These are phyloP conservation scores for Heterochromis multidens DNA, from an alignment of 2,113 vertebrate genomes.

Conservation along the genomic window DNA sequence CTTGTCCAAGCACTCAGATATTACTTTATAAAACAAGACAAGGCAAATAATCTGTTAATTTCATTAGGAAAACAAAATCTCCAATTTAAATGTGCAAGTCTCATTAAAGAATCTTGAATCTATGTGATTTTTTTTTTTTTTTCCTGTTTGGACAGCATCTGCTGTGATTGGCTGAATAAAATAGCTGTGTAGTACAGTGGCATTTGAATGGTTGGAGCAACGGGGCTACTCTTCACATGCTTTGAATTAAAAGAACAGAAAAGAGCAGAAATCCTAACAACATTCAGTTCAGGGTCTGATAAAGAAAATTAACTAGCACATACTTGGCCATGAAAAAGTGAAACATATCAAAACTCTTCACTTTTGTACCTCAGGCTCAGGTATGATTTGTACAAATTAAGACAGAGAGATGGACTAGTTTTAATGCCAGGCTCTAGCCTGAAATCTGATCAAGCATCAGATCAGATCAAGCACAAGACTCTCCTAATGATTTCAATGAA, in stretches of 20 bases:
- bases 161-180: slow-evolving; percentile 8
- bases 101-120: not conserved
- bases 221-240: not conserved
- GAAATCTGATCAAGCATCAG: slow-evolving; percentile 64
- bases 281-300: not conserved
- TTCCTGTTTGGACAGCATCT: not conserved
- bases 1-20: not conserved
- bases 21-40: not conserved
- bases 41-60: not conserved
- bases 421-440: not conserved
- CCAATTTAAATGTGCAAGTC: not conserved
- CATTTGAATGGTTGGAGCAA: not conserved
- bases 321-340: not conserved
- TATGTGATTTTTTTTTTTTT: not conserved
- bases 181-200: not conserved
- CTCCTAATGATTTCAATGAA: slow-evolving; percentile 68
- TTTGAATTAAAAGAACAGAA: not conserved
- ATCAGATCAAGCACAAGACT: slow-evolving; percentile 68
- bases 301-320: not conserved
- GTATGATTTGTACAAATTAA: not conserved
- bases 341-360: not conserved
- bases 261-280: not conserved
- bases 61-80: slow-evolving; percentile 8
- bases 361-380: not conserved
- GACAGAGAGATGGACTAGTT: not conserved